A percentile compares a stretch with the other conserved stretches of the same genome.
Evolutionary conservation across 2,113 vertebrate genomes (phyloP).

Genomic region (Echinops telfairi): DNA sequence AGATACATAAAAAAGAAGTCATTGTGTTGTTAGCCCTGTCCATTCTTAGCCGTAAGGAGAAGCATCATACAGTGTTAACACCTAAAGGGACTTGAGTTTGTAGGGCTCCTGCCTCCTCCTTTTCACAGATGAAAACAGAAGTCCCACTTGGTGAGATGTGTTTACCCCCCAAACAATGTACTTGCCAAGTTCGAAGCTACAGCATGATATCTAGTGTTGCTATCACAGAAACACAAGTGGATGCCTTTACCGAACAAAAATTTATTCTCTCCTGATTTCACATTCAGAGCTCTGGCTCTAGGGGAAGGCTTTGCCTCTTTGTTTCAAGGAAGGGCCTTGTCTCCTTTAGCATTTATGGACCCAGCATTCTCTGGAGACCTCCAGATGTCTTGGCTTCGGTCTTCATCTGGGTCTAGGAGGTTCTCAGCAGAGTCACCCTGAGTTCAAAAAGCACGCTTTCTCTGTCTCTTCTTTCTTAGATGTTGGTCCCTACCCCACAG

Average conservation of each 20-base stretch:
- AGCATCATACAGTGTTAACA: neutral
- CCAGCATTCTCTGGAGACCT: neutral
- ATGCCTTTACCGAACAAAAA: neutral
- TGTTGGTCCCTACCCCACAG: neutral
- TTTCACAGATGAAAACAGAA: neutral
- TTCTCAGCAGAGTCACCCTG: neutral
- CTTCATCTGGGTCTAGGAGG: neutral
- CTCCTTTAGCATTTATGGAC: neutral
- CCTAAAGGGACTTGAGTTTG: neutral
- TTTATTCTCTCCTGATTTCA: too few species aligned
- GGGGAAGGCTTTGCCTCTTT: too few species aligned
- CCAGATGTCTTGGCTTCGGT: neutral
- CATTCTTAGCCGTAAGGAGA: neutral
- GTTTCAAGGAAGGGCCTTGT: neutral
- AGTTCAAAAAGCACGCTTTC: too few species aligned
- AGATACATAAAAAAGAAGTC: neutral
- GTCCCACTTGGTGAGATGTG: neutral
- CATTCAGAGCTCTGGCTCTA: neutral
- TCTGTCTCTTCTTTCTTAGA: too few species aligned
- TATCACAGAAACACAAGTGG: neutral
- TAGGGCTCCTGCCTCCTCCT: neutral
- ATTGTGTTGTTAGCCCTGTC: neutral
- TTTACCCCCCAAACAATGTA: neutral
- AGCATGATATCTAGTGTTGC: neutral
- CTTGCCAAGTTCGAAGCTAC: too few species aligned